Conservation (phyloP, 2,888 invertebrate species). For the Drosophila picticornis region DNA sequence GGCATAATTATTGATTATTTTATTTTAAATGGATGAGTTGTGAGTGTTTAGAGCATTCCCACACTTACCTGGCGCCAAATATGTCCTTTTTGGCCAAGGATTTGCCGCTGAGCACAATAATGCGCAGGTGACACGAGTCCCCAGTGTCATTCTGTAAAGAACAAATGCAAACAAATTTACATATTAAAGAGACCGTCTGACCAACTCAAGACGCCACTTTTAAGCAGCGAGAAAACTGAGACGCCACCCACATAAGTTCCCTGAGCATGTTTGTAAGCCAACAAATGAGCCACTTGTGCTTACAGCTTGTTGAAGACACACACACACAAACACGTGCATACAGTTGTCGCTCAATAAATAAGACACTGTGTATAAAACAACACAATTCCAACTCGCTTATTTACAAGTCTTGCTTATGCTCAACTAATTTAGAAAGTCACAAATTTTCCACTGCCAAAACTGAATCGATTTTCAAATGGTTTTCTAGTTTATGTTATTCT, state of each 20-base stretch:
- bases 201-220: neutral
- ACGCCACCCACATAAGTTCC: neutral
- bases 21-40: neutral
- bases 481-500: neutral
- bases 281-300: slow-evolving; percentile 55
- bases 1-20: neutral
- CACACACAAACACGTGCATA: neutral
- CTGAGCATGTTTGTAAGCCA: slow-evolving; percentile 4
- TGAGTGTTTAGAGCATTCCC: neutral
- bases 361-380: neutral
- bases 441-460: neutral
- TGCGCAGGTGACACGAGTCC: slow-evolving; percentile 92
- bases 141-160: slow-evolving; percentile 89
- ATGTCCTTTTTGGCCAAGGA: slow-evolving; percentile 99
- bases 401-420: neutral
- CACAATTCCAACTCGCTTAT: neutral
- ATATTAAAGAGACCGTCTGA: slow-evolving; percentile 12
- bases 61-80: slow-evolving; percentile 96
- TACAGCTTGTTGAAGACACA: slow-evolving; percentile 10
- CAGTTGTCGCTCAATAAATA: slow-evolving; percentile 4
- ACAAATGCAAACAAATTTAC: slow-evolving; percentile 39
- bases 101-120: slow-evolving; percentile 94
- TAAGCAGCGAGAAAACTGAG: neutral
- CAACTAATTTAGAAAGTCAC: neutral
- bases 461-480: neutral